Conservation (phyloP, 2,888 invertebrate genomes). For the Apodemia mormo region DNA sequence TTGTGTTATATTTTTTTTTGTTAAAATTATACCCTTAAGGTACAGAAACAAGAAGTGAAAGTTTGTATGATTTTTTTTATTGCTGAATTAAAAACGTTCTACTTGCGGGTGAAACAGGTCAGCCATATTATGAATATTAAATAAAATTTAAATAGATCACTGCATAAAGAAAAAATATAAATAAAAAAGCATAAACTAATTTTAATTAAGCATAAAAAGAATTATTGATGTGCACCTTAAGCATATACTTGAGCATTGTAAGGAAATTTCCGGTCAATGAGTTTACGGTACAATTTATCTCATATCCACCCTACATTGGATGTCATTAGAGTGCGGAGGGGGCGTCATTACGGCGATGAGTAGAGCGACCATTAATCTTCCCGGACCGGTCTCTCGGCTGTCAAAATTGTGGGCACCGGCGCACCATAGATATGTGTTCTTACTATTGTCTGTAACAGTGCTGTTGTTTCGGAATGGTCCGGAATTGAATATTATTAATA, state of each 20-base stretch:
- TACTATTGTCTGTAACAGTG: conserved; percentile 41
- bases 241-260: background rate
- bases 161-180: too few relatives aligned
- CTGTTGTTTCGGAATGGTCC: conserved; percentile 48
- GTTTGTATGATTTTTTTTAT: too few relatives aligned
- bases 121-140: too few relatives aligned
- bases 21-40: too few relatives aligned
- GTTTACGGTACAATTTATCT: conserved; percentile 20
- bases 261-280: conserved; percentile 12
- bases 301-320: conserved; percentile 58
- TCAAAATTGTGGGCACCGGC: conserved; percentile 78
- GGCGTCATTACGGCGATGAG: conserved; percentile 81
- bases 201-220: background rate
- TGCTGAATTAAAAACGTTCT: too few relatives aligned
- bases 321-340: conserved; percentile 77
- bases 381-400: conserved; percentile 72
- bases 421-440: conserved; percentile 52
- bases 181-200: too few relatives aligned
- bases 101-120: too few relatives aligned
- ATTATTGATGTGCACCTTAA: background rate
- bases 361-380: conserved; percentile 77
- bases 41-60: too few relatives aligned
- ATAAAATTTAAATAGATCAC: too few relatives aligned
- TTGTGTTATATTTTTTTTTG: too few relatives aligned
- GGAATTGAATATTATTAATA: conserved; percentile 42